These are phyloP conservation scores for Nibea albiflora DNA, from an alignment of 2,113 vertebrate genomes.

Conservation along the genomic window DNA sequence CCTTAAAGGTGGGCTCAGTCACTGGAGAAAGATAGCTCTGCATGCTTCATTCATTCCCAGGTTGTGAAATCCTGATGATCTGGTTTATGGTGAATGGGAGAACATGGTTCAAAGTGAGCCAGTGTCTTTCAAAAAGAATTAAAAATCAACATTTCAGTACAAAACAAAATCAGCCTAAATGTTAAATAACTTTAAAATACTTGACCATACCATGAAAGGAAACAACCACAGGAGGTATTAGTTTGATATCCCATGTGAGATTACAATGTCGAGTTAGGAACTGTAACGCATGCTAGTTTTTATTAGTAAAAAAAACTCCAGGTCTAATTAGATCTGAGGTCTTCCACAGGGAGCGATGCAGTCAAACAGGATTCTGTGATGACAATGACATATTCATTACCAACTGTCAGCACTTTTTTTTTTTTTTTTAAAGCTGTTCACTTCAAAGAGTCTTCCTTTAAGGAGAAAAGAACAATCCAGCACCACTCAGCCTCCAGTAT, in stretches of 20 bases:
- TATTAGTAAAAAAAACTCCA: background rate
- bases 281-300: background rate
- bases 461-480: background rate
- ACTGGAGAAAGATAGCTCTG: too few species aligned
- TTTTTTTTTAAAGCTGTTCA: background rate
- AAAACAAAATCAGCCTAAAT: too few species aligned
- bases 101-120: too few species aligned
- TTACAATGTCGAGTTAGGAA: background rate
- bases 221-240: background rate
- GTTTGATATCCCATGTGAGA: background rate
- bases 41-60: too few species aligned
- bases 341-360: background rate
- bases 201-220: background rate
- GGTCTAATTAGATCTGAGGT: background rate
- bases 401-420: slow-evolving; percentile 1
- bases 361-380: background rate
- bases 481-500: slow-evolving; percentile 13
- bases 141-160: too few species aligned
- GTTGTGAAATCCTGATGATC: too few species aligned
- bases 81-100: too few species aligned
- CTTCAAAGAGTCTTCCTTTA: slow-evolving; percentile 5
- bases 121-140: too few species aligned
- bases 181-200: too few species aligned
- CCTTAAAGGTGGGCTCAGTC: too few species aligned
- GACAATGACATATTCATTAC: slow-evolving; percentile 14